Base-by-base conservation (phyloP, 2,888 invertebrate genomes). In the Carpatolechia fugitivella region DNA sequence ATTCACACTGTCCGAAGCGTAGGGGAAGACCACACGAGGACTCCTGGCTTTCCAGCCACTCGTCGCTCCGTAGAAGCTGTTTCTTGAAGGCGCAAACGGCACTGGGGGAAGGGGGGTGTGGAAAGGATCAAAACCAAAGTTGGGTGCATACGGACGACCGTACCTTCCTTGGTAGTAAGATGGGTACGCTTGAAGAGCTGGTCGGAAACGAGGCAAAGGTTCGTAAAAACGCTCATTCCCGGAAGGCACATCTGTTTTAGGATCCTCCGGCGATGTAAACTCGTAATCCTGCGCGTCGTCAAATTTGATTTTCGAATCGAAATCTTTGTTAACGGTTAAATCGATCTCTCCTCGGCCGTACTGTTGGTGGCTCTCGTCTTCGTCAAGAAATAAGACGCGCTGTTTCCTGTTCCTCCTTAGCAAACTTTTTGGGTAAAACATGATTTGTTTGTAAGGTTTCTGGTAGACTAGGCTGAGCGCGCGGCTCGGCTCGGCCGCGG, bases 11-110 rank as follows among this genome's bases (percentile, higher is more conserved):
- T 85, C 85, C 1, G 87, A 69, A 1, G 82, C 80, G 60, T 90
- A 90, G 0, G 91, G 91, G 46, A 91, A 91, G 48, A 91, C 90
- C 1, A 91, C 91, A 1, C 91, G 69, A 0, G 91, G 91, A 62
- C 82, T 87, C 0, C 91, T 69, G 0, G 90, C 85, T 56, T 89
- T 90, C 91, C 91, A 91, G 0, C 88, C 88, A 3, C 57, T 68
- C 3, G 59, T 60, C 0, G 78, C 61, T 3, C 63, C 65, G 36
- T 84, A 85, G 48, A 80, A 83, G 1, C 87, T 77, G 3, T 76
- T 85, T 10, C 90, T 66, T 0, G 82, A 68, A 0, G 89, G 88
- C 0, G 80, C 71, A 48, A 68, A 82, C 0, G 72, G 64, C 1
- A 60, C 49, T 35, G 70, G 69, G 1, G 58, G 18, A 1, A 46